A percentile compares a stretch with the other conserved stretches of the same genome.
These are phyloP conservation scores for Arrhopalites spinosus DNA, from an alignment of 2,888 invertebrate genomes.

Conservation along the genomic window DNA sequence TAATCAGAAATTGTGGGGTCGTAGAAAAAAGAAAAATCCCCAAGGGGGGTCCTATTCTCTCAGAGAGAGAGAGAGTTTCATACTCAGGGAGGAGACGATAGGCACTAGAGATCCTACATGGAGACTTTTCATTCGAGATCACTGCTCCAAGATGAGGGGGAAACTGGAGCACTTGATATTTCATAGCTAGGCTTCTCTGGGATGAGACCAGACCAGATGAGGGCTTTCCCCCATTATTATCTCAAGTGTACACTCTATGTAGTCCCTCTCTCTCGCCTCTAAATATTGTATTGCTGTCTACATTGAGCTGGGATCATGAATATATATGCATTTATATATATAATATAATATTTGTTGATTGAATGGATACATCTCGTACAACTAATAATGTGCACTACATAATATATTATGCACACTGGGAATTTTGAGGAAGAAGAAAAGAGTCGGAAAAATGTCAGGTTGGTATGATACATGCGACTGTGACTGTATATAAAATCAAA, in stretches of 20 bases:
- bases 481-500: not conserved
- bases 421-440: not conserved
- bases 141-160: constrained; percentile 15
- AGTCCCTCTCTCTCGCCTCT: not conserved
- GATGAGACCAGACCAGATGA: constrained; percentile 24
- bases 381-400: not conserved
- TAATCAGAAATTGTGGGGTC: constrained; percentile 36
- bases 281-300: not conserved
- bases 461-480: not conserved
- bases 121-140: too few species aligned
- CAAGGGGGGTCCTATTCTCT: constrained; percentile 48
- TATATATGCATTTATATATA: not conserved
- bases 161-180: constrained; percentile 32
- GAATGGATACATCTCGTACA: not conserved
- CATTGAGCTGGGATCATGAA: not conserved
- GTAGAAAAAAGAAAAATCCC: constrained; percentile 41
- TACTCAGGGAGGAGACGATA: not conserved
- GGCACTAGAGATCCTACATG: too few species aligned
- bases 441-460: not conserved
- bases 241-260: constrained; percentile 22
- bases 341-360: not conserved
- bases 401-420: not conserved
- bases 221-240: constrained; percentile 20
- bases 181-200: constrained; percentile 3
- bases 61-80: constrained; percentile 36